Evolutionary conservation across 2,888 invertebrate species (phyloP).

Genomic region (Uropetala carovei): DNA sequence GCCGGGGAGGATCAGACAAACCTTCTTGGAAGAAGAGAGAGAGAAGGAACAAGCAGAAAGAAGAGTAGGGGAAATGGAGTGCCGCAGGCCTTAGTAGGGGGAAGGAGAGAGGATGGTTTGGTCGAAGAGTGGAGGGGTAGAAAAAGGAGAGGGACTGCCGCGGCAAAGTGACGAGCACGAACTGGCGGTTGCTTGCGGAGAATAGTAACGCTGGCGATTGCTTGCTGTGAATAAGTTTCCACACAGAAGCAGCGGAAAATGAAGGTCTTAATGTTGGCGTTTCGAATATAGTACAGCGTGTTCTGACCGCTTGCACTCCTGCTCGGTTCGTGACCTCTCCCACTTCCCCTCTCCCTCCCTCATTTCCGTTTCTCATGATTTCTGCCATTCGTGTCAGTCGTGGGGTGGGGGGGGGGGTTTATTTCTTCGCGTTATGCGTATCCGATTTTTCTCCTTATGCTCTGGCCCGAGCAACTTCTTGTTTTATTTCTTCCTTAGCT

Average conservation of each 20-base stretch:
- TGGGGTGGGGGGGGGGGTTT: too few relatives aligned
- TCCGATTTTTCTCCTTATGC: constrained; percentile 20
- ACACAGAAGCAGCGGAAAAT: constrained; percentile 53
- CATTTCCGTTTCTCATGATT: constrained; percentile 51
- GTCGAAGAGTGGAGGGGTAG: constrained; percentile 44
- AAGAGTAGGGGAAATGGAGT: constrained; percentile 52
- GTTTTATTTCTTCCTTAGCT: constrained; percentile 52
- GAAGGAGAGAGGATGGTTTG: constrained; percentile 16
- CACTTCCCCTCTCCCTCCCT: not conserved
- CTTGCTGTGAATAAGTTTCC: constrained; percentile 15
- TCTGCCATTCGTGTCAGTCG: constrained; percentile 38
- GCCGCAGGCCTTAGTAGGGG: constrained; percentile 30
- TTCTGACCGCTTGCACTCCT: constrained; percentile 61
- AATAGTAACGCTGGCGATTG: constrained; percentile 34
- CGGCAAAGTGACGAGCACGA: constrained; percentile 54
- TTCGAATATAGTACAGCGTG: constrained; percentile 64
- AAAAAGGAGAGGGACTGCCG: constrained; percentile 55
- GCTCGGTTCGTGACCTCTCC: constrained; percentile 56
- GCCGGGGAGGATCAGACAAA: constrained; percentile 63
- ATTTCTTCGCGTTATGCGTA: constrained; percentile 36
- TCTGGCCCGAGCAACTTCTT: not conserved
- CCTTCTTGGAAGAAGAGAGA: constrained; percentile 33
- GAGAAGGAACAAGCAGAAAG: constrained; percentile 59
- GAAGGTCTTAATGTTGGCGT: constrained; percentile 63
- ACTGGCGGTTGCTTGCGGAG: constrained; percentile 50